These are phyloP conservation scores for Henricia sp. DNA, from an alignment of 53 echinoderm and acorn worm genomes.

Conservation along the genomic window DNA sequence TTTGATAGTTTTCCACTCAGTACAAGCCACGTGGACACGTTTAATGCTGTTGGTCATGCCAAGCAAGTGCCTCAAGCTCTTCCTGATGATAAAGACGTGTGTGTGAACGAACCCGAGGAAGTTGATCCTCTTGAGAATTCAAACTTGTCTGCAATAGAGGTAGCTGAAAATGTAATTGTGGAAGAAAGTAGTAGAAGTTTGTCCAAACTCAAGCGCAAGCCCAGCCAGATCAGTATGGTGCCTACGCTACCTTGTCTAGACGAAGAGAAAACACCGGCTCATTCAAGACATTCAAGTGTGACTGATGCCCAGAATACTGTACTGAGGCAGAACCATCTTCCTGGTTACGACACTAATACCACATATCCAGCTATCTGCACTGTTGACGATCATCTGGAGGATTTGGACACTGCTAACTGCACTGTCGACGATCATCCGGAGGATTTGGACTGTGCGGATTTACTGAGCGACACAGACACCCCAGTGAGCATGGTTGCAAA, in stretches of 20 bases:
- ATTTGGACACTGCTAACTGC: not conserved
- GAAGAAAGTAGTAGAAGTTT: not conserved
- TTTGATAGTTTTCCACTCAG: conserved; percentile 50
- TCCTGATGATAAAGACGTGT: not conserved
- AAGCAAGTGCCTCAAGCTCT: not conserved
- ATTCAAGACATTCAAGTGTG: conserved; percentile 50
- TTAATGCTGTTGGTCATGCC: conserved; percentile 6
- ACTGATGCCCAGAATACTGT: conserved; percentile 1
- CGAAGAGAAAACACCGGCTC: conserved; percentile 37
- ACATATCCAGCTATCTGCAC: not conserved
- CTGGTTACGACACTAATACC: not conserved
- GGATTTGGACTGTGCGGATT: not conserved
- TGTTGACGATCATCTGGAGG: not conserved
- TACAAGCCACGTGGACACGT: conserved; percentile 7
- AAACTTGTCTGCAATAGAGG: not conserved
- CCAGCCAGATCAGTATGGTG: conserved; percentile 38
- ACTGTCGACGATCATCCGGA: not conserved
- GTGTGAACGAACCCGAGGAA: not conserved
- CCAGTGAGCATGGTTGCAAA: conserved; percentile 51
- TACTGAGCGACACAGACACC: conserved; percentile 28
- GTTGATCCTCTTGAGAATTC: not conserved
- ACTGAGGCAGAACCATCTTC: not conserved
- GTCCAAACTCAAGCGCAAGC: conserved; percentile 9
- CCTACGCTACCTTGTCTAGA: conserved; percentile 45
- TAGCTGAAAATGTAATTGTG: conserved; percentile 2